A percentile compares a stretch with the other conserved stretches of the same genome.
Evolutionary conservation across 2,888 invertebrate genomes (phyloP).

Genomic region (Meta bourneti): DNA sequence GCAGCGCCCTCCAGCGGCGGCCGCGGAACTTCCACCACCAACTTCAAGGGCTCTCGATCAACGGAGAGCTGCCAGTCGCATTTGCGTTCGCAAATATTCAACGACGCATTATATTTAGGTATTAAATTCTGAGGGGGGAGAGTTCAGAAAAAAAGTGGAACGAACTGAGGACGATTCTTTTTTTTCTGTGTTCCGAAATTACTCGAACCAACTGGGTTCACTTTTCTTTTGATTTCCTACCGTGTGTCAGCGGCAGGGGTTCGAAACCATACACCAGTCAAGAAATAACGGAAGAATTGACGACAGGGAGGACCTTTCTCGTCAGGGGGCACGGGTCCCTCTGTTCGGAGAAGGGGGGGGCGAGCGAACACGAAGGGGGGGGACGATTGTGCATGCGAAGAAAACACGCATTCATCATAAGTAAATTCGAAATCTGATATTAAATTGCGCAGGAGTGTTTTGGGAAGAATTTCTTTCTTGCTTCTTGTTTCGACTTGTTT

Average conservation of each 20-base stretch:
- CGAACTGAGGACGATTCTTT: neutral
- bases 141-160: neutral
- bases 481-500: too few relatives aligned
- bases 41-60: constrained; percentile 48
- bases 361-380: neutral
- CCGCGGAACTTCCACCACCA: constrained; percentile 15
- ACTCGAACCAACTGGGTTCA: neutral
- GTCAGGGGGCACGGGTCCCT: too few relatives aligned
- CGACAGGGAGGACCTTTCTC: neutral
- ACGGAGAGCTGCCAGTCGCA: constrained; percentile 17
- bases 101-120: neutral
- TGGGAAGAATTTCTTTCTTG: too few relatives aligned
- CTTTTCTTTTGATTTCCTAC: neutral
- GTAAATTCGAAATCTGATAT: neutral
- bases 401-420: neutral
- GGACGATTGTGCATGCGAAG: neutral
- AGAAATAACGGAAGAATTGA: neutral
- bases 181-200: neutral
- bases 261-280: constrained; percentile 48
- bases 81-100: neutral
- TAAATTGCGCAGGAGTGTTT: too few relatives aligned
- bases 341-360: neutral
- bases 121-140: neutral
- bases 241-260: neutral
- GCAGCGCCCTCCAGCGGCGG: constrained; percentile 42